Evolutionary conservation across 2,113 vertebrate species (phyloP), one percentile per base, ranked within the genome.

Genomic region (Isichthys henryi): DNA sequence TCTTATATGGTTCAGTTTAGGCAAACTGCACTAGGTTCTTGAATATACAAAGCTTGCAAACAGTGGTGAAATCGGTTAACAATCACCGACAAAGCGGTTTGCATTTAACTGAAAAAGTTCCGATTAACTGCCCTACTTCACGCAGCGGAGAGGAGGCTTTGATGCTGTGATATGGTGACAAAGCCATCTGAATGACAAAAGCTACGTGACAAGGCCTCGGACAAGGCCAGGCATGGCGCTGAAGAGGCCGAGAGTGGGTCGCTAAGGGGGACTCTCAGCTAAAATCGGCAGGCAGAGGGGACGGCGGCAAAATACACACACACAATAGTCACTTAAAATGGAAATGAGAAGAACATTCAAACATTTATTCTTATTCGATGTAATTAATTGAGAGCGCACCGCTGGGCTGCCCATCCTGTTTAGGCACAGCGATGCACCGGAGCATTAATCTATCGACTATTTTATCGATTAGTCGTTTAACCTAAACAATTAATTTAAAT

Each of bases 341-440:
- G 87, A 93, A 93, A 94, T 91, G 50, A 88, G 89, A 74, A 92
- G 89, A 89, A 83, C 11, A 1, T 85, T 90, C 74, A 66, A 66
- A 89, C 88, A 53, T 70, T 91, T 90, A 90, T 83, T 88, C 87
- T 56, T 89, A 8, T n/a, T 92, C 85, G 90, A 92, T 88, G 53
- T 52, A 89, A 90, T 90, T 91, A 49, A 90, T 93, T 88, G 62
- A 46, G 58, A 87, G 87, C 58, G 31, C 43, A 11, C 82, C 11
- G 27, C n/a, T 2, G 2, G 35, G 6, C 31, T 13, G 45, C 45
- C 43, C 0, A 21, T 19, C 46, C 87, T 74, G 62, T 74, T 50
- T 17, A 3, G 11, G 62, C 45, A 48, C 82, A 48, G 82, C 21
- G 82, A 21, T 48, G 80, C 21, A 21, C 19, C 3, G 19, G 21